These are phyloP conservation scores for Macrobrachium nipponense DNA, from an alignment of 1,140 invertebrate genomes.

Conservation along the genomic window DNA sequence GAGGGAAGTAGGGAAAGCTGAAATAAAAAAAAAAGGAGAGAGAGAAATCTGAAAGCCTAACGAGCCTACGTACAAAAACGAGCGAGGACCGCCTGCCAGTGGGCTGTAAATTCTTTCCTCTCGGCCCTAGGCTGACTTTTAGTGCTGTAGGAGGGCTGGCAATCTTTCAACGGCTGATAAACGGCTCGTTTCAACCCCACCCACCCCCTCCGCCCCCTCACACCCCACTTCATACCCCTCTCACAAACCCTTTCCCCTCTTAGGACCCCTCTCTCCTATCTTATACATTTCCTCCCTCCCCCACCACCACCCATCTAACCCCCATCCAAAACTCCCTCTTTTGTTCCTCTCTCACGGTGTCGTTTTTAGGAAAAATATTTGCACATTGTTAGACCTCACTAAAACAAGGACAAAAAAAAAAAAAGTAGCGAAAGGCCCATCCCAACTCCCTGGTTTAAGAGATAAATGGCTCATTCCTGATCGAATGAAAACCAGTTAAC, in stretches of 20 bases:
- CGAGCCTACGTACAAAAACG: slow-evolving; percentile 1
- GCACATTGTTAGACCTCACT: background rate
- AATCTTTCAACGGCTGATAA: slow-evolving; percentile 39
- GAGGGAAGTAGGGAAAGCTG: too few relatives aligned
- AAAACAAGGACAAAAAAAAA: background rate
- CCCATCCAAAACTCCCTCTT: background rate
- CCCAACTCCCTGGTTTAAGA: too few relatives aligned
- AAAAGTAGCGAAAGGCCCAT: background rate
- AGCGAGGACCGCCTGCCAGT: slow-evolving; percentile 14
- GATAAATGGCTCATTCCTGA: too few relatives aligned
- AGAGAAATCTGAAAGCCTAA: too few relatives aligned
- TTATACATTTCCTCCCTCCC: background rate
- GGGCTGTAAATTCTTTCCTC: slow-evolving; percentile 36
- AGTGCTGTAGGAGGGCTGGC: slow-evolving; percentile 20
- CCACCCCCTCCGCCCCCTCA: background rate
- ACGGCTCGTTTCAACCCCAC: slow-evolving; percentile 12
- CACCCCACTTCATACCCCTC: background rate
- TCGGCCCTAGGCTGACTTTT: slow-evolving; percentile 34
- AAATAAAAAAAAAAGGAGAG: too few relatives aligned
- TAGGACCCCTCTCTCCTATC: background rate
- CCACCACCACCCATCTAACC: background rate
- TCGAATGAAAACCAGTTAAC: too few relatives aligned
- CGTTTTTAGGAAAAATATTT: background rate
- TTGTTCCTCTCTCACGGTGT: background rate
- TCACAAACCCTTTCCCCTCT: background rate